phyloP scores from a whole-genome alignment of 2,113 vertebrate genomes.

The Channa maculata region DNA sequence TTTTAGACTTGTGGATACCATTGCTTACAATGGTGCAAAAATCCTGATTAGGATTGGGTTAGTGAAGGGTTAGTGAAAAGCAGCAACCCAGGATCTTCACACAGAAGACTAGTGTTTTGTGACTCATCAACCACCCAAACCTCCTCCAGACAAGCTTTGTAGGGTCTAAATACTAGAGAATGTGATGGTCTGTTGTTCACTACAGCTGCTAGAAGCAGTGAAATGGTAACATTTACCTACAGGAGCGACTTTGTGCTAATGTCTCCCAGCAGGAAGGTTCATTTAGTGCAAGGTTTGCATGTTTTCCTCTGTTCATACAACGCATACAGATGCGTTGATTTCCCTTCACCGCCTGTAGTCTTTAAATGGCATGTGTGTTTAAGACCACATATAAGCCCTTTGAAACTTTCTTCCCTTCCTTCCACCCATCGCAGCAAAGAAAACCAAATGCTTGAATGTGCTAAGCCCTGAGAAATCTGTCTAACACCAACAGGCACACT shows the following conservation, averaged over 20 bases:
- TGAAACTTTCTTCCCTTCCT: neutral
- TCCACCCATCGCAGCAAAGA: neutral
- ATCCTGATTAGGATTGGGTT: no score
- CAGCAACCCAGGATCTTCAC: no score
- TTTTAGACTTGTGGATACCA: no score
- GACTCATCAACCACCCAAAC: no score
- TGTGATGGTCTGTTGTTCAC: no score
- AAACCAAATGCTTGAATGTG: constrained; percentile 19
- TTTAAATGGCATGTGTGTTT: neutral
- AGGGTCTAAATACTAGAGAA: no score
- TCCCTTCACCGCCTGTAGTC: constrained; percentile 1
- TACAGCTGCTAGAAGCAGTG: no score
- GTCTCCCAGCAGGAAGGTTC: neutral
- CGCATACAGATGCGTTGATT: neutral
- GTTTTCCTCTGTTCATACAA: neutral
- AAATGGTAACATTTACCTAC: no score
- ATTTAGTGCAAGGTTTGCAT: neutral
- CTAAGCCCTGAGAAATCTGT: constrained; percentile 39
- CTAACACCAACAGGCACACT: constrained; percentile 47
- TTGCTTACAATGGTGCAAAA: no score
- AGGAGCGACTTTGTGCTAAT: neutral
- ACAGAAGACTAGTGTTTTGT: no score
- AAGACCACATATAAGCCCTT: neutral
- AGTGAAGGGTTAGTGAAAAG: no score
- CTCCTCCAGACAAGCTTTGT: no score